Evolutionary conservation across 2,797 vertebrate genomes (phyloP).

Genomic region (Esox lucius): DNA sequence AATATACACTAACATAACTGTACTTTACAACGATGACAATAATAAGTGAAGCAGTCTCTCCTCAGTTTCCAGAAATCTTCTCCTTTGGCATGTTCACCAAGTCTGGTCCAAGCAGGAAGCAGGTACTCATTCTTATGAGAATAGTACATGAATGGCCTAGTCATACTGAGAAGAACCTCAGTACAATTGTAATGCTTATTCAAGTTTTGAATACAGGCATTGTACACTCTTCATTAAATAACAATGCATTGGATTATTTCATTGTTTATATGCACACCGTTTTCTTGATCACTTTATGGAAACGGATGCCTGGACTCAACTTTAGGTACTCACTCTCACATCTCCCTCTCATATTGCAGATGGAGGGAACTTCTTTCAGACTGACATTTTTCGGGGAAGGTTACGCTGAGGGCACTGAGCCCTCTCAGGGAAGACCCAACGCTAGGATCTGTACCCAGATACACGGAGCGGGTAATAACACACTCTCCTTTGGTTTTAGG

Average conservation of each 20-base stretch:
- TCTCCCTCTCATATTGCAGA: conserved; percentile 59
- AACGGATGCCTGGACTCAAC: background rate
- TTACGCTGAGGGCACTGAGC: conserved; percentile 73
- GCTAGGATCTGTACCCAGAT: conserved; percentile 84
- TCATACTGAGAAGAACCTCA: background rate
- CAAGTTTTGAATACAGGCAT: background rate
- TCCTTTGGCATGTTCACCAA: conserved; percentile 82
- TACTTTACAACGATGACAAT: background rate
- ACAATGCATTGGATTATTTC: background rate
- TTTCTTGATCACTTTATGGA: background rate
- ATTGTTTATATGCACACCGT: background rate
- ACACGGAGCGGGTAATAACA: conserved; percentile 79
- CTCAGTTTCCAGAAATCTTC: conserved; percentile 84
- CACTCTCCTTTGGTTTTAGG: background rate
- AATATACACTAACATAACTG: background rate
- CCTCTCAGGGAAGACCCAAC: conserved; percentile 73
- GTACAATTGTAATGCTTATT: background rate
- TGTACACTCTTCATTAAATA: background rate
- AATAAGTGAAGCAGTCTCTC: background rate
- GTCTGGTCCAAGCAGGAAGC: conserved; percentile 83
- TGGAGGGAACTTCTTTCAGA: conserved; percentile 82
- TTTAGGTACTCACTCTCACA: too few species aligned
- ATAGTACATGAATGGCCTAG: background rate
- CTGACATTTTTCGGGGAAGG: conserved; percentile 86
- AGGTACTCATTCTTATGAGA: conserved; percentile 66